Evolutionary conservation across 2,113 vertebrate species (phyloP), one percentile per base, ranked within the genome.

Genomic region (Anoplopoma fimbria): DNA sequence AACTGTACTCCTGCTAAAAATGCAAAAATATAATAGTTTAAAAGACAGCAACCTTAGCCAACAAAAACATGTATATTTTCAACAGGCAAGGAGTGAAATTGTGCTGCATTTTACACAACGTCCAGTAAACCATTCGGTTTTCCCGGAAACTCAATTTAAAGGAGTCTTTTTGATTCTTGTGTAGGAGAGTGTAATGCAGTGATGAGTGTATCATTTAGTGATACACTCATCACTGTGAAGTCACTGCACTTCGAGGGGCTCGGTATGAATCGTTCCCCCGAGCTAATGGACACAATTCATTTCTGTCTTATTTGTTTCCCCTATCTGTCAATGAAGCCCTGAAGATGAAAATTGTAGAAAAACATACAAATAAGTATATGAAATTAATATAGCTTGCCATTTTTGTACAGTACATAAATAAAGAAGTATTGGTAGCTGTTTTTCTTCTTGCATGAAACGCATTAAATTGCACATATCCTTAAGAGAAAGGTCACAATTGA

Each of bases 401-500:
- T 40, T 53, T 65, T 49, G 25, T 51, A 51, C 9, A 51, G 15
- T 29, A 45, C 27, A 9, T n/a, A n/a, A n/a, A 51, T 14, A 61
- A 58, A 51, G 21, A 57, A 42, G 21, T 67, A 29, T 71, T 60
- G 67, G 21, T 68, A 17, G 4, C 4, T 40, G 29, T 33, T 34
- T 57, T 60, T 76, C 17, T 70, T 9, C 33, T 71, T 12, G 2
- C 68, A 53, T 61, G 40, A 45, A 29, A 53, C 77, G 74, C 65
- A 79, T 83, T 79, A 82, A 81, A 78, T 78, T 6, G 0, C 51
- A 79, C 36, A 51, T 45, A 83, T 77, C 68, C 70, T 82, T 51
- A 86, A 91, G 75, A 85, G 57, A 75, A 94, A 93, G 90, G 89
- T 94, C 89, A 91, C 68, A 23, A 72, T 53, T 34, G 64, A 81